phyloP scores from a whole-genome alignment of 2,797 vertebrate genomes.

The Epinephelus coioides region DNA sequence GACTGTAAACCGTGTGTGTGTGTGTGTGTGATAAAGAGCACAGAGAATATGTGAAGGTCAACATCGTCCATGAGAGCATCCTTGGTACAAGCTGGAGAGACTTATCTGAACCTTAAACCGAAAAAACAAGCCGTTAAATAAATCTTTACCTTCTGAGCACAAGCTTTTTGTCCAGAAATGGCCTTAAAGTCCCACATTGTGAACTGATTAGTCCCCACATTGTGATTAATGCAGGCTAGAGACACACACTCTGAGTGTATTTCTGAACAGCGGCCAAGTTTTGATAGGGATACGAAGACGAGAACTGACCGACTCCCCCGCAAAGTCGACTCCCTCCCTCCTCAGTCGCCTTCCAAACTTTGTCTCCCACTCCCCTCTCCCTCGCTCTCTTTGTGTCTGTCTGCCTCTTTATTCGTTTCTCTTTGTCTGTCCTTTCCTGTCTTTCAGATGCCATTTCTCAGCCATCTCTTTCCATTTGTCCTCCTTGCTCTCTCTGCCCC shows the following conservation, averaged over 20 bases:
- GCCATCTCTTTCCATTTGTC: not conserved
- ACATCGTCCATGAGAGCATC: slow-evolving; percentile 35
- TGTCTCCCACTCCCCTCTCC: slow-evolving; percentile 43
- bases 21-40: slow-evolving; percentile 8
- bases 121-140: not conserved
- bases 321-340: slow-evolving; percentile 58
- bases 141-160: not conserved
- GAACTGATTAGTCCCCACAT: not conserved
- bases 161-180: not conserved
- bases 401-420: slow-evolving; percentile 12
- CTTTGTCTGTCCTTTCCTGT: slow-evolving; percentile 33
- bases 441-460: not conserved
- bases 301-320: slow-evolving; percentile 69
- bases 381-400: slow-evolving; percentile 17
- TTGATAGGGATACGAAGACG: slow-evolving; percentile 49
- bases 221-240: slow-evolving; percentile 34
- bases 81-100: not conserved
- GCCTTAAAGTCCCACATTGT: not conserved
- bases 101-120: no score
- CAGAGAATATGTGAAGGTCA: slow-evolving; percentile 5
- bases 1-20: slow-evolving; percentile 10
- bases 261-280: slow-evolving; percentile 71
- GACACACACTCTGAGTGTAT: slow-evolving; percentile 43
- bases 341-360: slow-evolving; percentile 38
- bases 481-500: not conserved